Conservation (phyloP, 2,797 vertebrate species). For the Capromys pilorides region DNA sequence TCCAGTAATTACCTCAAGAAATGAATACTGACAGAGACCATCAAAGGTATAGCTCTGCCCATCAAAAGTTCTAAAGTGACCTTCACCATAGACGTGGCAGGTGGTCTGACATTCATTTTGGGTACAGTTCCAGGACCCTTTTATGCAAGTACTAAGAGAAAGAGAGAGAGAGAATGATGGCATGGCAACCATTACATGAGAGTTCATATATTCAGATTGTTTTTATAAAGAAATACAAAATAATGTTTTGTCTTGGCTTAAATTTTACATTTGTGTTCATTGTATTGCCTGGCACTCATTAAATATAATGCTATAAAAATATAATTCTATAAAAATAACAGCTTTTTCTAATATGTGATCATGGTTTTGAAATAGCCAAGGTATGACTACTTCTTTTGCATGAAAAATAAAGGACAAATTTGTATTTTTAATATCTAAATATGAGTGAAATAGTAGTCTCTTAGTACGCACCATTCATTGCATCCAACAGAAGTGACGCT, state of each 20-base stretch:
- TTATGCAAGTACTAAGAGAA: conserved; percentile 84
- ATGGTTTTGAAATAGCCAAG: conserved; percentile 33
- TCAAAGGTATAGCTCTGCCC: conserved; percentile 88
- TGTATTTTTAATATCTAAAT: conserved; percentile 8
- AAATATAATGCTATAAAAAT: not conserved
- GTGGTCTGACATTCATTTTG: conserved; percentile 85
- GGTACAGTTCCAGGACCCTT: conserved; percentile 88
- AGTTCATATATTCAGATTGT: not conserved
- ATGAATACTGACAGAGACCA: conserved; percentile 90
- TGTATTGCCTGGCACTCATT: not conserved
- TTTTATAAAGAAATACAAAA: conserved; percentile 45
- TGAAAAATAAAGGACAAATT: not conserved
- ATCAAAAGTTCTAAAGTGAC: conserved; percentile 91
- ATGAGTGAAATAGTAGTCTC: not conserved
- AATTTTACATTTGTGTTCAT: not conserved
- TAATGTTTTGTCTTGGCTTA: not conserved
- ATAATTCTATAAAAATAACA: not conserved
- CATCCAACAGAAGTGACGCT: conserved; percentile 85
- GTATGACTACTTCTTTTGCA: not conserved
- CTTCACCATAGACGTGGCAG: conserved; percentile 91
- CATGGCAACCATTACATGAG: not conserved
- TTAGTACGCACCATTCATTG: conserved; percentile 85
- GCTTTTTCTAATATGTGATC: conserved; percentile 7
- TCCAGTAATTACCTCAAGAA: conserved; percentile 87
- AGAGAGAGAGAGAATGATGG: not conserved